A percentile compares a stretch with the other conserved stretches of the same genome.
These are phyloP conservation scores for Acrocyrtus sp. DNA, from an alignment of 2,888 invertebrate genomes.

Conservation along the genomic window DNA sequence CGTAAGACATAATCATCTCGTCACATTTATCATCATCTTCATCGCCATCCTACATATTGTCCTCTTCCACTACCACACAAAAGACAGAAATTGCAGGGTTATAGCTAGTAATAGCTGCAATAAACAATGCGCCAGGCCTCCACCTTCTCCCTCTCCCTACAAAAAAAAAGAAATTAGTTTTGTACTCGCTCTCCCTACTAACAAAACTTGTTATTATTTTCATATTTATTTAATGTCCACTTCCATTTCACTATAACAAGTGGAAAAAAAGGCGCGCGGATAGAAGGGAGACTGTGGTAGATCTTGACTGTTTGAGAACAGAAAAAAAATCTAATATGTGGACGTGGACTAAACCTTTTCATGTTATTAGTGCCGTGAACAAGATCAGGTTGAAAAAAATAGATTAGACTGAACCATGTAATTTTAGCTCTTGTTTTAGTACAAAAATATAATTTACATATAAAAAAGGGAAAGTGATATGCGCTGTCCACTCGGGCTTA, in stretches of 20 bases:
- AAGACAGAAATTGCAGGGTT: not conserved
- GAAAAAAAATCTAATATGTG: too few species aligned
- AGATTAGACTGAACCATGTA: not conserved
- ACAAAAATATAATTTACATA: not conserved
- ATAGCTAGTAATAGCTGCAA: not conserved
- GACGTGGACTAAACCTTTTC: too few species aligned
- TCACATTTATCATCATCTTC: conserved; percentile 24
- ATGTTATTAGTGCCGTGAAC: too few species aligned
- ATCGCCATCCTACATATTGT: not conserved
- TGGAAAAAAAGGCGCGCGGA: too few species aligned
- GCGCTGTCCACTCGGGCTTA: not conserved
- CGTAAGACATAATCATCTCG: conserved; percentile 12
- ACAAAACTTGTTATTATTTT: not conserved
- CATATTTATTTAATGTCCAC: not conserved
- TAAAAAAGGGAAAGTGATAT: not conserved
- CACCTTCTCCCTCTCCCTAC: too few species aligned
- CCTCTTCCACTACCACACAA: not conserved
- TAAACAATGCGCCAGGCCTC: not conserved
- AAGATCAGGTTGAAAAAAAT: not conserved
- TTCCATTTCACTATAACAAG: too few species aligned
- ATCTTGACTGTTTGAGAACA: not conserved
- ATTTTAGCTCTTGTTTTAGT: not conserved
- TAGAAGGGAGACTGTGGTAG: not conserved
- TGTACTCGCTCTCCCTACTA: too few species aligned
- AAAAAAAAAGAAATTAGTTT: too few species aligned